Evolutionary conservation across 2,113 vertebrate species (phyloP), one percentile per base, ranked within the genome.

Genomic region (Nansenia antarctica): DNA sequence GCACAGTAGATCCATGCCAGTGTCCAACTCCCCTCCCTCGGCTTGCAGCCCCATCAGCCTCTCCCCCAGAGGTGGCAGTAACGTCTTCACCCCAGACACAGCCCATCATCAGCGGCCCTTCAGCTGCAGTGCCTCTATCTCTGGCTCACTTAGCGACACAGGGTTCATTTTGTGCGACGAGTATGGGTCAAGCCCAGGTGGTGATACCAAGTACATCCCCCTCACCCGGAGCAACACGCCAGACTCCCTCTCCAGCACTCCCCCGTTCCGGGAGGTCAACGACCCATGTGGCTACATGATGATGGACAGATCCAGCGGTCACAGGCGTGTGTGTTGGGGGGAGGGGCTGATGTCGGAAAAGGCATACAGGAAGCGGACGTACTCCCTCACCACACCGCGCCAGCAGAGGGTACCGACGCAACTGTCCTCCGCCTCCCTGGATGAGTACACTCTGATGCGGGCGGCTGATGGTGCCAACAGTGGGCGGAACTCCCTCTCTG

Each of bases 111-210:
- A n/a, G 30, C 91, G 93, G 7, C 93, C 94, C 2, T 96, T 95
- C 73, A 96, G 95, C 80, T 93, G 93, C 89, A 96, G 92, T 57
- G 93, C 94, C 78, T 98, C 96, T 0, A 93, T 94, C 57, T 96
- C 96, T 0, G 96, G 96, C 37, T 98, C 97, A 29, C 96, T 96
- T 5, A 94, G 94, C 12, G 97, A 98, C 35, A 92, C 93, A 0
- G 94, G 94, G n/a, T 97, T 98, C 85, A 93, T 97, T 90, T 94
- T 96, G 1, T 93, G 95, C 30, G 96, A 98, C 0, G 97, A 99
- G 39, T 95, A 94, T 35, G 93, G 96, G 74, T 96, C 93, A 22
- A 98, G 96, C 78, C 96, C 96, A 0, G 89, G 91, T 0, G 96
- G 95, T 0, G 20, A 5, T 2, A 86, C 92, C 31, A 91, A 57